Base-by-base conservation (phyloP, 1,140 invertebrate species). In the Drosophila aff. region DNA sequence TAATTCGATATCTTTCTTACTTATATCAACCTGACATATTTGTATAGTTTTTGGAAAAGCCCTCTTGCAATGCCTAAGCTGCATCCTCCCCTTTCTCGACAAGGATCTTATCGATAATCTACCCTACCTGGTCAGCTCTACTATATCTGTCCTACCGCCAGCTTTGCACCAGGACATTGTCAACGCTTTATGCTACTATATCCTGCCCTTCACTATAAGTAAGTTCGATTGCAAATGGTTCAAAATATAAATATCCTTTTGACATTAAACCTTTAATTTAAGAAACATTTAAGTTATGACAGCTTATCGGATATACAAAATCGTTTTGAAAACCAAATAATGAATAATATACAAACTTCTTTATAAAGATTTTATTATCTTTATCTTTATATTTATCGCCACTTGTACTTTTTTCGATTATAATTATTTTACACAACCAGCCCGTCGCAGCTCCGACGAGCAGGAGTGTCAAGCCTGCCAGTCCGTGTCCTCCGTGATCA, bases 151-250 rank as follows among this genome's bases (percentile, higher is more conserved):
- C 41, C 95, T 99, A 82, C 99, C 99, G 5, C 94, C 95, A 47
- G 95, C 96, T 57, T 94, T 99, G 36, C 98, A 99, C 93, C 98
- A 98, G 93, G 97, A 99, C 82, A 97, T 99, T 71, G 96, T 99
- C 33, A 98, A 99, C 92, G 95, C 98, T 63, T 95, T 99, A 15
- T 99, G 98, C 93, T 99, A 98, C 92, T 98, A 99, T 93, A 96
- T 99, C 92, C 94, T 99, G 58, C 99, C 99, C 8, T 99, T 99
- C 93, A 99, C 98, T 38, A 96, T 99, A 82, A 96, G 98, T 98
- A 95, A 95, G 46, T 46, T 36, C 4, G 33, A 36, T 13, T 36
- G 33, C 0, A 36, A 36, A 36, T 11, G 4, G 11, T 11, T 36
- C 11, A 4, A 13, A 36, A 36, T 11, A 13, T 4, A 11, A 13